phyloP scores from a whole-genome alignment of 1,140 invertebrate species.

The Maconellicoccus hirsutus region DNA sequence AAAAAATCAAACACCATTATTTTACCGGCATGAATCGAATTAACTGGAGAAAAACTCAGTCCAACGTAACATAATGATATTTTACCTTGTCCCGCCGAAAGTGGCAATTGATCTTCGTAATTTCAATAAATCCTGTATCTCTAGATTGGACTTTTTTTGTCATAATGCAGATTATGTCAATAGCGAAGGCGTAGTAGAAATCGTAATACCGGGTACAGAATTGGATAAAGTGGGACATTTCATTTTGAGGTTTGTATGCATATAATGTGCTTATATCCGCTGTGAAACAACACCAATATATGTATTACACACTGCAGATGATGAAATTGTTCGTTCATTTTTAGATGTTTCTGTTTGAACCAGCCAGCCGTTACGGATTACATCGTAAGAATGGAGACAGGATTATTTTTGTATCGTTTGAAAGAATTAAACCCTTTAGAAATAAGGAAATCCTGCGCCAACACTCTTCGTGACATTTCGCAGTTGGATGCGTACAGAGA shows the following conservation, averaged over 20 bases:
- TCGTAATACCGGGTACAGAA: background rate
- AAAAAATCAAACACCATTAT: too few relatives aligned
- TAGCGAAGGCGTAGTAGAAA: background rate
- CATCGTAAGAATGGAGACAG: background rate
- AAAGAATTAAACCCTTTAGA: background rate
- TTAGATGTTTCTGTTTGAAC: background rate
- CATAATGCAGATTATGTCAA: background rate
- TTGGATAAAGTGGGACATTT: conserved; percentile 10
- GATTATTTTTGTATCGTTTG: background rate
- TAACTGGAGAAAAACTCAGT: too few relatives aligned
- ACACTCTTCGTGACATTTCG: background rate
- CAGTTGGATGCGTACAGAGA: background rate
- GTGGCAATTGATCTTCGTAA: background rate
- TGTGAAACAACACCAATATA: background rate
- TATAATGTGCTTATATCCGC: background rate
- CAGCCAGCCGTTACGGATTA: background rate
- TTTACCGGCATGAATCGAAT: too few relatives aligned
- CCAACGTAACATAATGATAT: too few relatives aligned
- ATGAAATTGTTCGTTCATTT: background rate
- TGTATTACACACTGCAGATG: background rate
- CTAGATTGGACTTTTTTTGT: background rate
- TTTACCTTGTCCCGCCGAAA: background rate
- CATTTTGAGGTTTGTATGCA: background rate
- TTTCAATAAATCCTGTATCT: background rate
- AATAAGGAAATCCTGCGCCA: background rate